A percentile compares a stretch with the other conserved stretches of the same genome.
Evolutionary conservation across 2,797 vertebrate genomes (phyloP).

Genomic region (Balearica regulorum): DNA sequence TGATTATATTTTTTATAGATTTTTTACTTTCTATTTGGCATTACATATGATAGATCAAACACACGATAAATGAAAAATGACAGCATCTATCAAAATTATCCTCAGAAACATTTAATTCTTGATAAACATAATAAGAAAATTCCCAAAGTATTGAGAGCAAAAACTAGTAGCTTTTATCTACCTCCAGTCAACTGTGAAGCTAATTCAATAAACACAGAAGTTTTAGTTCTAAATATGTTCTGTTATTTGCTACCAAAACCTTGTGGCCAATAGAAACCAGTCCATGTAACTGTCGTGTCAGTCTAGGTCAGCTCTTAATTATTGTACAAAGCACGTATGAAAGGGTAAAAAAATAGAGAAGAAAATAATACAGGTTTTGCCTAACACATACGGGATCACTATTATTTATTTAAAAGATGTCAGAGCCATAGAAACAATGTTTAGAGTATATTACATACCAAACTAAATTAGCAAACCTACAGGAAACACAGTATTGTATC

Average conservation of each 20-base stretch:
- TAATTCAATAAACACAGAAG: background rate
- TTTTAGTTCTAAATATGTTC: background rate
- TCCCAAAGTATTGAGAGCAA: background rate
- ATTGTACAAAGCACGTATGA: background rate
- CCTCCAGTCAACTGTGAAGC: background rate
- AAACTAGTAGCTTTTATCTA: background rate
- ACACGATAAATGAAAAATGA: conserved; percentile 24
- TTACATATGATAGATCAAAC: conserved; percentile 9
- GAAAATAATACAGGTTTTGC: background rate
- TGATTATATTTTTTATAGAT: conserved; percentile 19
- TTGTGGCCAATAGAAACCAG: background rate
- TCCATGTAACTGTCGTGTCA: background rate
- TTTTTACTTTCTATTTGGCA: conserved; percentile 31
- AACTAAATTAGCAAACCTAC: background rate
- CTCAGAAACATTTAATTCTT: conserved; percentile 7
- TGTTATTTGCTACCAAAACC: background rate
- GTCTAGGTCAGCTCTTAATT: background rate
- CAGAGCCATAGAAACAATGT: background rate
- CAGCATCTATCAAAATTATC: conserved; percentile 30
- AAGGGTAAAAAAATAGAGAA: background rate
- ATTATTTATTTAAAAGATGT: background rate
- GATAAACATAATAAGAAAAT: background rate
- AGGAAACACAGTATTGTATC: background rate
- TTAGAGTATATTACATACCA: background rate
- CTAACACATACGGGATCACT: background rate